These are phyloP conservation scores for Crotalus viridis DNA, from an alignment of 2,113 vertebrate genomes.

Conservation along the genomic window DNA sequence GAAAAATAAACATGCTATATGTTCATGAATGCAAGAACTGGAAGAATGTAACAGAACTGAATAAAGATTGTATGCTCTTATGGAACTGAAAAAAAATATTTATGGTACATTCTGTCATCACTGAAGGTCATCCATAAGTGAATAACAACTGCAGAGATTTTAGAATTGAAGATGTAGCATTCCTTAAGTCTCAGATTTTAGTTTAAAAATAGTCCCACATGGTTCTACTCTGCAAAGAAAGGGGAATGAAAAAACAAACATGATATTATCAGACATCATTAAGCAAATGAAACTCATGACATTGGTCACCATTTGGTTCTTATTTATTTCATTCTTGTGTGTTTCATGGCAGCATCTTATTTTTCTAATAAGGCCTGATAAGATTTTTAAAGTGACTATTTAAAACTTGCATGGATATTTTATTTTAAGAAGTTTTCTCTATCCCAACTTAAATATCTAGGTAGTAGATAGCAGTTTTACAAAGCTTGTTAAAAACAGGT, in stretches of 20 bases:
- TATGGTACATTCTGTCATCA: not conserved
- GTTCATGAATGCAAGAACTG: not conserved
- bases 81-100: too few species aligned
- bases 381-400: not conserved
- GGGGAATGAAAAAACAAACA: not conserved
- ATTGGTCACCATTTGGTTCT: not conserved
- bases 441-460: not conserved
- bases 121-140: fast-evolving
- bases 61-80: not conserved
- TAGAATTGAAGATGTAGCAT: slow-evolving; percentile 15
- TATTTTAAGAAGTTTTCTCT: not conserved
- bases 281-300: not conserved
- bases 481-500: slow-evolving; percentile 38
- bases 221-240: not conserved
- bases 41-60: not conserved
- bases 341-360: fast-evolving
- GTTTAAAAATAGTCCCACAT: not conserved
- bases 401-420: not conserved
- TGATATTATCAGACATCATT: not conserved
- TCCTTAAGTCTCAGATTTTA: not conserved
- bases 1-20: not conserved
- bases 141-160: not conserved
- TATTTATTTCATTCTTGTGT: fast-evolving
- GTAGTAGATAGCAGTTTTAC: slow-evolving; percentile 66
- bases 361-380: fast-evolving